Percentiles rank a stretch among this genome's conserved stretches.
These are phyloP conservation scores for Drosophila pseudoobscura DNA, from an alignment of 1,140 invertebrate genomes.

Conservation along the genomic window DNA sequence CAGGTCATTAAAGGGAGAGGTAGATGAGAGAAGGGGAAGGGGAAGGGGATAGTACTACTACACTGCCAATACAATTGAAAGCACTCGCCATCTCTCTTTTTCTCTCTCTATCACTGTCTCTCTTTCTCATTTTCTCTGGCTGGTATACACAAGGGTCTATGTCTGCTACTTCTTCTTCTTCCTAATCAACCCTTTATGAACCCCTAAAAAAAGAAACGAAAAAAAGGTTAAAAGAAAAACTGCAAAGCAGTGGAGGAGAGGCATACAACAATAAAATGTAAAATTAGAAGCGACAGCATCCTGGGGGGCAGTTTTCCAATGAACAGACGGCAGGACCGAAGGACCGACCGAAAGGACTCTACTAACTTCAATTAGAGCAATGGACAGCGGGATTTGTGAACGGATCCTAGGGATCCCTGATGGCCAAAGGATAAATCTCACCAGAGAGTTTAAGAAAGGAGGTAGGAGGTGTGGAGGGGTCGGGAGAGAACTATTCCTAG, in stretches of 20 bases:
- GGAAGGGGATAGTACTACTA: constrained; percentile 32
- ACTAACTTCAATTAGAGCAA: constrained; percentile 9
- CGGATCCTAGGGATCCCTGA: too few relatives aligned
- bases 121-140: background rate
- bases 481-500: too few relatives aligned
- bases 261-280: constrained; percentile 74
- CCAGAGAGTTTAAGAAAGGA: too few relatives aligned
- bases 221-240: constrained; percentile 48
- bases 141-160: constrained; percentile 17
- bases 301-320: constrained; percentile 51
- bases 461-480: too few relatives aligned
- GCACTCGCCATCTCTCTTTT: background rate
- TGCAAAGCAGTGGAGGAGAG: constrained; percentile 10
- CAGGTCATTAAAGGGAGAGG: constrained; percentile 69
- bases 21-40: constrained; percentile 13
- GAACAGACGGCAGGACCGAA: background rate
- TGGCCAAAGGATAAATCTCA: too few relatives aligned
- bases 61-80: constrained; percentile 51
- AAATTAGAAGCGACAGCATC: constrained; percentile 61
- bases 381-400: too few relatives aligned
- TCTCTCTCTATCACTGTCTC: background rate
- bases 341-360: too few relatives aligned
- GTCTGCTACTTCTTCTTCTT: constrained; percentile 42
- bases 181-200: constrained; percentile 78
- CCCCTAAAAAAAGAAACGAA: constrained; percentile 57